Evolutionary conservation across 2,113 vertebrate species (phyloP), one percentile per base, ranked within the genome.

Genomic region (Orientallactaga bullata): DNA sequence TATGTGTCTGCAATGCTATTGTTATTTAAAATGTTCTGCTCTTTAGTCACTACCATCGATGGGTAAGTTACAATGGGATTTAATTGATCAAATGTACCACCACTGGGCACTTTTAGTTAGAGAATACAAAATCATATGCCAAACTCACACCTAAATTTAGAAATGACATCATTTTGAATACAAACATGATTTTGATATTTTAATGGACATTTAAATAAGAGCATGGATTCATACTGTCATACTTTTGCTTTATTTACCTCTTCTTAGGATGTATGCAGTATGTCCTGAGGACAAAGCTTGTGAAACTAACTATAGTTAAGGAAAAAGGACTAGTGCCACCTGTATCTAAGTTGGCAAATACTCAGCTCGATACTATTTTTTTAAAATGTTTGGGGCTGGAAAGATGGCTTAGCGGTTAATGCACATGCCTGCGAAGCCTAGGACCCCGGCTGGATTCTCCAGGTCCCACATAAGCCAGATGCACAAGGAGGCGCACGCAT

Each of bases 71-170:
- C 61, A 76, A 39, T 20, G 78, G n/a, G 32, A 85, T 80, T 83
- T 69, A 58, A 51, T 73, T 85, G 63, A 15, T 9, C 12, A 81
- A 80, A 18, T 71, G n/a, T 83, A 66, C n/a, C 21, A 68, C 68
- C 32, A 85, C 20, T 11, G 71, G 4, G 17, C 58, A 90, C 26
- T 55, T 83, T 61, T 28, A 92, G 7, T 61, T 28, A 92, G 7
- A 92, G n/a, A 93, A 95, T 73, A 81, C 26, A 26, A 17, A 77
- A 3, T 61, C 85, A 73, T 68, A 79, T 37, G 28, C 6, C 58
- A 94, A 94, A 88, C 13, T 35, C 76, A 78, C 23, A 73, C 30
- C 39, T 18, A 86, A 74, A 92, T 85, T 94, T 80, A 91, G 23
- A 83, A 81, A 73, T 66, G 18, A 72, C 1, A 82, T 12, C 37